Evolutionary conservation across 53 echinoderm and acorn worm species (phyloP).

Genomic region (Temnopleurus reevesii): DNA sequence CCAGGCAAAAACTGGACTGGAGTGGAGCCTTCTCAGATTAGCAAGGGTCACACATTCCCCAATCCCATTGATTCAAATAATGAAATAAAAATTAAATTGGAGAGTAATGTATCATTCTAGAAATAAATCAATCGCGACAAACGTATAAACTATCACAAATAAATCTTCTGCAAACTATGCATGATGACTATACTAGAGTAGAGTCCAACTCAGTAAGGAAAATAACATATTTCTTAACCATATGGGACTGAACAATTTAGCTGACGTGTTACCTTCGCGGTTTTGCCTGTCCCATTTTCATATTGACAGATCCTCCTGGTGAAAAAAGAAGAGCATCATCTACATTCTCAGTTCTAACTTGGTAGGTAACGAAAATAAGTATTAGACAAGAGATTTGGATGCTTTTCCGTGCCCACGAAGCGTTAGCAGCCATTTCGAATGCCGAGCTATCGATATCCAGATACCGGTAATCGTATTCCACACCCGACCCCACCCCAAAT

Average conservation of each 20-base stretch:
- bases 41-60: no score
- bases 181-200: no score
- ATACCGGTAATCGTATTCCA: not conserved
- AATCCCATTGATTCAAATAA: no score
- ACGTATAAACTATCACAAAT: no score
- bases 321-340: conserved; percentile 24
- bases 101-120: no score
- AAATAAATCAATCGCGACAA: no score
- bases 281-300: conserved; percentile 44
- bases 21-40: no score
- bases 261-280: conserved; percentile 29
- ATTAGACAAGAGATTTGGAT: not conserved
- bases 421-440: not conserved
- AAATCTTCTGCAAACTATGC: no score
- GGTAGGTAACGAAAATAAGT: not conserved
- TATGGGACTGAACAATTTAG: not conserved
- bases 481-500: not conserved
- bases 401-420: not conserved
- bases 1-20: no score
- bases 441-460: not conserved
- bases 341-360: not conserved
- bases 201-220: not conserved
- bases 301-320: not conserved
- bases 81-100: no score
- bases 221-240: not conserved